phyloP scores from a whole-genome alignment of 1,140 invertebrate genomes.

The Drosophila micromelanica region DNA sequence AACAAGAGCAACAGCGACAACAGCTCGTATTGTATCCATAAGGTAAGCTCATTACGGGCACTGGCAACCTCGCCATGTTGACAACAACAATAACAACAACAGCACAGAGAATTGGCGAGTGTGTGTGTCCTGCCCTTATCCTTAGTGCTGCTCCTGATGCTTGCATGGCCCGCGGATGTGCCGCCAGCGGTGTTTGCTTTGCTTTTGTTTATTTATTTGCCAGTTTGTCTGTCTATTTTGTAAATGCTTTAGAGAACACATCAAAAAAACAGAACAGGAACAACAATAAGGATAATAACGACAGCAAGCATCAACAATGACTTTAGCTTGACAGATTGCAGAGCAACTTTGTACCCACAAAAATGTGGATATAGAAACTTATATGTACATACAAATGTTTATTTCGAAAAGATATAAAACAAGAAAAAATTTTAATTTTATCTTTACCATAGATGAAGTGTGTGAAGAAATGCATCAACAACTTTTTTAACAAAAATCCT shows the following conservation, averaged over 20 bases:
- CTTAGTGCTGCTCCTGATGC: conserved; percentile 35
- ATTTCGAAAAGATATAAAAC: conserved; percentile 42
- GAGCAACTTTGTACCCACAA: conserved; percentile 29
- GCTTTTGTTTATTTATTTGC: conserved; percentile 76
- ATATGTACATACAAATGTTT: conserved; percentile 2
- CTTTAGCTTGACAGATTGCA: conserved; percentile 79
- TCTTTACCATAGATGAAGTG: conserved; percentile 6
- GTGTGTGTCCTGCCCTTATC: conserved; percentile 27
- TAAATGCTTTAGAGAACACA: conserved; percentile 49
- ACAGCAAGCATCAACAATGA: conserved; percentile 74
- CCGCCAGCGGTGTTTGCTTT: conserved; percentile 74
- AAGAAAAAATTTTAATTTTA: conserved; percentile 16
- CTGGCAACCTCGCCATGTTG: conserved; percentile 55
- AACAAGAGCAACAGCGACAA: conserved; percentile 35
- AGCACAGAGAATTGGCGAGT: neutral
- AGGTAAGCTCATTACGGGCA: conserved; percentile 76
- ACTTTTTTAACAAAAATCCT: too few relatives aligned
- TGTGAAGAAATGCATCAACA: too few relatives aligned
- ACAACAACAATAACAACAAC: conserved; percentile 37
- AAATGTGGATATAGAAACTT: neutral
- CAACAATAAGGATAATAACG: conserved; percentile 76
- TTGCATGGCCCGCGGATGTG: conserved; percentile 67
- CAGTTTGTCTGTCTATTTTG: conserved; percentile 54
- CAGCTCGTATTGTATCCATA: conserved; percentile 65
- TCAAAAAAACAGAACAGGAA: conserved; percentile 52